Evolutionary conservation across 92 coral and sea anemone genomes (phyloP), one percentile per base, ranked within the genome.

Genomic region (Palythoa heliodiscus): DNA sequence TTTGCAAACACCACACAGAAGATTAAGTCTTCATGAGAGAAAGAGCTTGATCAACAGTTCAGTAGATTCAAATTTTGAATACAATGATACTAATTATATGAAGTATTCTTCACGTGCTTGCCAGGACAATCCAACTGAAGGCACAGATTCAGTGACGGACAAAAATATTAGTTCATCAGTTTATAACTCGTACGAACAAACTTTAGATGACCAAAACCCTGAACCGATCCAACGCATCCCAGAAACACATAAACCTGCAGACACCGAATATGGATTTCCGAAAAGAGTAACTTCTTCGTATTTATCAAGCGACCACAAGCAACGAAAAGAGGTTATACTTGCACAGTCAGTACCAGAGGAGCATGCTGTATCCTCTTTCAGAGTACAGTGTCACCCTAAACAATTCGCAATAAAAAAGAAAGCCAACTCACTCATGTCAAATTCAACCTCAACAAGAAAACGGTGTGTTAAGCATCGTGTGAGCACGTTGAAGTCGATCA

Each of bases 401-500:
- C 20, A 63, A 8, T n/a, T 63, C 22, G 19, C 1, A 23, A 20
- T 12, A 19, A 24, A 24, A 47, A 63, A 66, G 4, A 5, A 58
- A 66, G 19, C 61, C 0, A 48, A 29, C 43, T 80, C 84, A 12
- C 55, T 20, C 3, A n/a, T 38, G 73, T 66, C 84, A 8, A 47
- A 67, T n/a, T 78, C 83, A 4, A 58, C 83, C 52, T 39, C 83
- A 0, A 7, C 61, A 47, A 80, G 54, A 35, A 47, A 60, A 5
- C 84, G 64, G 15, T 8, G 17, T 67, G n/a, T 29, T 20, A 58
- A 14, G 55, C 78, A 60, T 2, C 54, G 17, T 11, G 78, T 54
- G 3, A 80, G 73, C 43, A 52, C 40, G 5, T 43, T 85, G 11
- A 78, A 40, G 73, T 70, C n/a, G 17, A 85, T 60, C 10, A 86